Conservation (phyloP, 2,797 vertebrate genomes). For the Columba guinea region DNA sequence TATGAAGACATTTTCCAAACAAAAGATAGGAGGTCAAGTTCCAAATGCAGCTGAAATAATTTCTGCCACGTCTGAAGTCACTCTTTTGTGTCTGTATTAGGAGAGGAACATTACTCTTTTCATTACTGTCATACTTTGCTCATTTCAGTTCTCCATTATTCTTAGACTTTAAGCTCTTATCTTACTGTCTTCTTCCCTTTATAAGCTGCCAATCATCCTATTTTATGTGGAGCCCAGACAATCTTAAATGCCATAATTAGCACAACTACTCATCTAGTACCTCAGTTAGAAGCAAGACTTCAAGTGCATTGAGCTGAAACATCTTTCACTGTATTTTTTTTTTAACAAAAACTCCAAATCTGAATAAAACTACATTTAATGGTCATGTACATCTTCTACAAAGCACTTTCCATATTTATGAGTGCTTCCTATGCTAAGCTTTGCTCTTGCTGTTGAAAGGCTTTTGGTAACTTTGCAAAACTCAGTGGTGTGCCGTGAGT, state of each 20-base stretch:
- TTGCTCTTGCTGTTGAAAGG: neutral
- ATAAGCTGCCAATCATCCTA: conserved; percentile 3
- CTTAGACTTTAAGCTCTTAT: neutral
- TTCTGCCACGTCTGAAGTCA: neutral
- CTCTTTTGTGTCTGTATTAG: neutral
- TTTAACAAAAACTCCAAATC: neutral
- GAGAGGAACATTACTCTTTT: neutral
- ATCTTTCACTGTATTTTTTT: neutral
- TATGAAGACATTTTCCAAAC: conserved; percentile 13
- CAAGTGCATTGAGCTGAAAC: neutral
- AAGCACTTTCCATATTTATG: neutral
- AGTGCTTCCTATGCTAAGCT: neutral
- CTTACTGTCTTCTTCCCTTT: neutral
- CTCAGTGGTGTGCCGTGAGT: neutral
- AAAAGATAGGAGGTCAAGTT: neutral
- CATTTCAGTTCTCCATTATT: neutral
- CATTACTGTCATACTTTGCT: neutral
- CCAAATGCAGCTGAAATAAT: conserved; percentile 1
- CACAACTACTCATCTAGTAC: neutral
- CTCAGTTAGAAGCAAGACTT: neutral
- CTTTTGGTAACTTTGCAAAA: neutral
- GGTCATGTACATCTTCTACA: neutral
- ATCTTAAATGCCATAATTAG: conserved; percentile 4
- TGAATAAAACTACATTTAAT: neutral
- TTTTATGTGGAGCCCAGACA: neutral